These are phyloP conservation scores for Idaea dimidiata DNA, from an alignment of 2,888 invertebrate species.

Conservation along the genomic window DNA sequence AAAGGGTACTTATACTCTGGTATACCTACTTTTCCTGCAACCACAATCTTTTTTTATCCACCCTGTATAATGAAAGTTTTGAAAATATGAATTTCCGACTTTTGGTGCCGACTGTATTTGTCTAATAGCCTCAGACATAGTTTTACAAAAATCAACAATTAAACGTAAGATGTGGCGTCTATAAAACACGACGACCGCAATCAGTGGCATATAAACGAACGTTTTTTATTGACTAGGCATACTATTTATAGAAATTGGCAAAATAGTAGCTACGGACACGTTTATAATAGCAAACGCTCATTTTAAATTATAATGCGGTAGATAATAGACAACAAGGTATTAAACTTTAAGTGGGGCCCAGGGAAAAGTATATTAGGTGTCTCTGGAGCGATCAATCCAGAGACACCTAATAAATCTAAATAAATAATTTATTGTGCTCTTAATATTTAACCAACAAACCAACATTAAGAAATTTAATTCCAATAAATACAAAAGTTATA, in stretches of 20 bases:
- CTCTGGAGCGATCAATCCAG: too few relatives aligned
- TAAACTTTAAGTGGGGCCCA: background rate
- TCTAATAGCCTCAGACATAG: background rate
- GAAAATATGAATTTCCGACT: too few relatives aligned
- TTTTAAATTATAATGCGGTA: background rate
- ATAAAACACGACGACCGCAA: constrained; percentile 5
- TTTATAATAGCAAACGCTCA: background rate
- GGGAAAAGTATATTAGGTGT: background rate
- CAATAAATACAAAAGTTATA: too few relatives aligned
- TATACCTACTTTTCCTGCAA: too few relatives aligned
- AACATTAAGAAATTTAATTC: too few relatives aligned
- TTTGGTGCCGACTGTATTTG: background rate
- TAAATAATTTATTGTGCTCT: too few relatives aligned
- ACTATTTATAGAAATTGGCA: background rate
- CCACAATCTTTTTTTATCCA: too few relatives aligned
- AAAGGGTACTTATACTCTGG: too few relatives aligned
- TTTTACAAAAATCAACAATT: background rate
- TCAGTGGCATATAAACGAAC: background rate
- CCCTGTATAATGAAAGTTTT: too few relatives aligned
- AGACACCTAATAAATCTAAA: too few relatives aligned
- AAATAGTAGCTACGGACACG: background rate
- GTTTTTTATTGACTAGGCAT: background rate
- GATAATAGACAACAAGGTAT: background rate
- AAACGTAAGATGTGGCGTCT: constrained; percentile 1
- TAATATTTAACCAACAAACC: too few relatives aligned